Conservation (phyloP, 1,140 invertebrate genomes). For the Zaprionus ghesquierei region DNA sequence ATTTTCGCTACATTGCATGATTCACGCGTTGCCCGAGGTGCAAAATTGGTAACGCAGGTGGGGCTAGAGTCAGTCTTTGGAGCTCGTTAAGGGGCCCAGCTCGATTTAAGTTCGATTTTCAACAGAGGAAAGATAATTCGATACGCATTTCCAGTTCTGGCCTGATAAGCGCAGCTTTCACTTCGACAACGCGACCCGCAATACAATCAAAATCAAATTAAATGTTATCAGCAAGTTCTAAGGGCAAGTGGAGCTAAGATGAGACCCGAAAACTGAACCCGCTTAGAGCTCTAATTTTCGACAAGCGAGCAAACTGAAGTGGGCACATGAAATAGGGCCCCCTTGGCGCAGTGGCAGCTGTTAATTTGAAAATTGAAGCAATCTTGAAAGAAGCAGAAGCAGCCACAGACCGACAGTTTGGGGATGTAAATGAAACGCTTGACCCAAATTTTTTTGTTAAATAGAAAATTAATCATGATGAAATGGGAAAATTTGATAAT, state of each 20-base stretch:
- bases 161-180: conserved; percentile 53
- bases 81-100: conserved; percentile 29
- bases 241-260: conserved; percentile 33
- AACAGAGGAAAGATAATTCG: not conserved
- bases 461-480: not conserved
- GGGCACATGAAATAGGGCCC: conserved; percentile 9
- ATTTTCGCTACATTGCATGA: conserved; percentile 46
- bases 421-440: conserved; percentile 48
- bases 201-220: conserved; percentile 72
- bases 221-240: conserved; percentile 54
- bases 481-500: not conserved
- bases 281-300: conserved; percentile 11
- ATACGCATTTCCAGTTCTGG: conserved; percentile 5
- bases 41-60: conserved; percentile 61
- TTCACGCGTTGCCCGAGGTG: conserved; percentile 60
- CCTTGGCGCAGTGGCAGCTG: conserved; percentile 58
- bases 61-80: conserved; percentile 18
- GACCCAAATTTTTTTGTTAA: not conserved
- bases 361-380: conserved; percentile 68
- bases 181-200: conserved; percentile 32
- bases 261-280: not conserved
- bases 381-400: conserved; percentile 1
- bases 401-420: not conserved
- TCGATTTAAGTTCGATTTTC: conserved; percentile 15
- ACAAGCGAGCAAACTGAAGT: conserved; percentile 7